phyloP scores from a whole-genome alignment of 92 coral and sea anemone species.

The Siderastrea siderea region DNA sequence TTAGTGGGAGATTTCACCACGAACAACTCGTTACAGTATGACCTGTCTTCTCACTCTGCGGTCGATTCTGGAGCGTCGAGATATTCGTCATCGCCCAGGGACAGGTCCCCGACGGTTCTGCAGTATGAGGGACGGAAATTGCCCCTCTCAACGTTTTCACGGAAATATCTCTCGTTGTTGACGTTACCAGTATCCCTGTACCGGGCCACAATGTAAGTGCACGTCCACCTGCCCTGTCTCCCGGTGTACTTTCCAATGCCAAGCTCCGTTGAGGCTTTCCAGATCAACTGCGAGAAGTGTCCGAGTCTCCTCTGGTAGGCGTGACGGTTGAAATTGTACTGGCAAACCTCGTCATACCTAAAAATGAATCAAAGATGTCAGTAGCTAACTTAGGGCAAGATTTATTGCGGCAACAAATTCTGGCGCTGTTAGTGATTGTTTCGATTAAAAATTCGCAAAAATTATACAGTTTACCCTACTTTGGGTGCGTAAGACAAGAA shows the following conservation, averaged over 20 bases:
- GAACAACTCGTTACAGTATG: not conserved
- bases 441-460: no score
- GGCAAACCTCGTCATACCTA: constrained; percentile 57
- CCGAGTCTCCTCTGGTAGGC: constrained; percentile 1
- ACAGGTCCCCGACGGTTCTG: not conserved
- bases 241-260: constrained; percentile 43
- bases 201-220: constrained; percentile 46
- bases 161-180: not conserved
- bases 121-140: constrained; percentile 26
- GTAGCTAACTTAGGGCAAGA: not conserved
- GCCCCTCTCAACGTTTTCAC: constrained; percentile 22
- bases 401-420: no score
- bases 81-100: not conserved
- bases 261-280: constrained; percentile 39
- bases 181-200: constrained; percentile 43
- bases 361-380: not conserved
- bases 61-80: not conserved
- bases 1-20: constrained; percentile 18
- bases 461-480: no score
- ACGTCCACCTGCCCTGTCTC: not conserved
- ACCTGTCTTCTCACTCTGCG: not conserved
- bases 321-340: constrained; percentile 11
- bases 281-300: constrained; percentile 44
- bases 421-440: no score
- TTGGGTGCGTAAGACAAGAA: no score